Evolutionary conservation across 2,888 invertebrate genomes (phyloP).

Genomic region (Mesorhabditis spiculigera): DNA sequence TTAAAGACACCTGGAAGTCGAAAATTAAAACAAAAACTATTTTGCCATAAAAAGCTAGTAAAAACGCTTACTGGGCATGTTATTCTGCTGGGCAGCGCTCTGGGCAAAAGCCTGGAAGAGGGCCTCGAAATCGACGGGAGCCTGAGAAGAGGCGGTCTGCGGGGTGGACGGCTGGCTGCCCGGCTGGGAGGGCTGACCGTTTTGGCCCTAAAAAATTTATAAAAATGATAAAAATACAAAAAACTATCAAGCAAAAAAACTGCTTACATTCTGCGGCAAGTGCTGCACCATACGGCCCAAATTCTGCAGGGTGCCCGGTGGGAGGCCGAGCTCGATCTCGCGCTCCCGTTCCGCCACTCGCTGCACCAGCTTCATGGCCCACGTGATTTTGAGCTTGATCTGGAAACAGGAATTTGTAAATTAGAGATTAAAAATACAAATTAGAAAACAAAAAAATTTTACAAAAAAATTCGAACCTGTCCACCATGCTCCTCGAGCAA

Average conservation of each 20-base stretch:
- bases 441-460: too few relatives aligned
- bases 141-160: too few relatives aligned
- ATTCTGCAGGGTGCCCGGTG: slow-evolving; percentile 11
- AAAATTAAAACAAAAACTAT: too few relatives aligned
- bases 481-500: slow-evolving; percentile 61
- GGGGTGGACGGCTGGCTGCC: too few relatives aligned
- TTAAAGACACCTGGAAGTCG: neutral
- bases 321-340: slow-evolving; percentile 40
- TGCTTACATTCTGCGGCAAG: neutral
- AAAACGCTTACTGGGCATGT: too few relatives aligned
- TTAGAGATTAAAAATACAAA: neutral
- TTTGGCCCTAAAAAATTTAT: neutral
- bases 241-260: neutral
- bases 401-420: slow-evolving; percentile 7
- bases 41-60: too few relatives aligned
- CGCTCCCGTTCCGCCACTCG: slow-evolving; percentile 44
- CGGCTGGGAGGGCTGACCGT: neutral
- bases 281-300: neutral
- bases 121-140: slow-evolving; percentile 6
- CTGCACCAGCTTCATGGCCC: slow-evolving; percentile 59
- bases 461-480: slow-evolving; percentile 17
- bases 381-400: slow-evolving; percentile 60
- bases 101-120: neutral
- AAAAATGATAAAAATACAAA: too few relatives aligned
- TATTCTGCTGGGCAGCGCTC: neutral